Percentiles rank a stretch among this genome's conserved stretches.
Evolutionary conservation across 2,797 vertebrate species (phyloP).

Genomic region (Peromyscus attwateri): DNA sequence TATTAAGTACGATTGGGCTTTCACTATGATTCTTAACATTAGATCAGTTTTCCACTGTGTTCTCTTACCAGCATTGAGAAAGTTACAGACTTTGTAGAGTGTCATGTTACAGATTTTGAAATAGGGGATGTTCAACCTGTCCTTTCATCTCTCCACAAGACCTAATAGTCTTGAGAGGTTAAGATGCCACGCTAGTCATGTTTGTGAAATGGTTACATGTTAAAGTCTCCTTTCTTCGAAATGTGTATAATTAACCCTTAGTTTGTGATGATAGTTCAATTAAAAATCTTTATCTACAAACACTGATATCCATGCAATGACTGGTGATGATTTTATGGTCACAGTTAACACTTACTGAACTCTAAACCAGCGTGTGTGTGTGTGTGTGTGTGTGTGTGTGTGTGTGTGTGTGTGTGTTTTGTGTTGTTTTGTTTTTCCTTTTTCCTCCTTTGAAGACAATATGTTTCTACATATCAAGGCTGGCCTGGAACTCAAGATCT

Average conservation of each 20-base stretch:
- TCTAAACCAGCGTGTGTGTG: background rate
- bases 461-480: background rate
- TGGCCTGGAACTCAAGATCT: background rate
- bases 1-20: background rate
- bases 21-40: background rate
- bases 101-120: background rate
- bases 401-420: background rate
- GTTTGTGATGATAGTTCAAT: background rate
- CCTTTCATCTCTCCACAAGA: no score
- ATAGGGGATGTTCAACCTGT: background rate
- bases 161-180: background rate
- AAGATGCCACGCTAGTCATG: background rate
- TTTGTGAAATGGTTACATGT: background rate
- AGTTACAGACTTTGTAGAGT: background rate
- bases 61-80: background rate
- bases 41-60: background rate
- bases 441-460: background rate
- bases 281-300: conserved; percentile 23
- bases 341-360: background rate
- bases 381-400: background rate
- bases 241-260: background rate
- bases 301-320: background rate
- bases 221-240: background rate
- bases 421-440: background rate
- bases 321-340: background rate